phyloP scores from a whole-genome alignment of 1,140 invertebrate species.

The Nephila pilipes region DNA sequence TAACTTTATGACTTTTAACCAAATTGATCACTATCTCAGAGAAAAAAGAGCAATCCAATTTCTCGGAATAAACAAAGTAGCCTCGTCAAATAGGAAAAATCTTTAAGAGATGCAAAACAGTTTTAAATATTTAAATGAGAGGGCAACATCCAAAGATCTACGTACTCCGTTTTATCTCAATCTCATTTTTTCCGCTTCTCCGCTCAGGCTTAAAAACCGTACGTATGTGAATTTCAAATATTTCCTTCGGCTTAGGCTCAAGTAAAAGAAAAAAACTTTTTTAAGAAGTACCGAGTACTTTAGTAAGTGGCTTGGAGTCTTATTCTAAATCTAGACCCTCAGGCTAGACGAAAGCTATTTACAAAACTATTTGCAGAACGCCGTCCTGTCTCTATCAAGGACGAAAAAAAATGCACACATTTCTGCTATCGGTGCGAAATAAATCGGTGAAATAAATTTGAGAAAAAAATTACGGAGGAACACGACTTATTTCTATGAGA shows the following conservation, averaged over 20 bases:
- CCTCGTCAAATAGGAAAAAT: not conserved
- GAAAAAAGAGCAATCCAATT: no score
- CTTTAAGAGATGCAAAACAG: not conserved
- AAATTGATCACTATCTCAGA: no score
- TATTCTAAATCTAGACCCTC: slow-evolving; percentile 33
- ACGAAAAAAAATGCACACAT: not conserved
- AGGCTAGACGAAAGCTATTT: slow-evolving; percentile 44
- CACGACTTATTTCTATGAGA: no score
- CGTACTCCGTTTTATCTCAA: not conserved
- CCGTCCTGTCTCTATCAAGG: not conserved
- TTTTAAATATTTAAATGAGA: not conserved
- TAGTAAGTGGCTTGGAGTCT: not conserved
- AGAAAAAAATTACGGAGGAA: no score
- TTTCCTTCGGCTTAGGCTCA: not conserved
- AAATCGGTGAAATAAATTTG: not conserved
- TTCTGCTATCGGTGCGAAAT: slow-evolving; percentile 2
- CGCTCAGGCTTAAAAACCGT: not conserved
- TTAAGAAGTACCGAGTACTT: not conserved
- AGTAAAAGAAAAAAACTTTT: not conserved
- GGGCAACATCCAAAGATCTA: not conserved
- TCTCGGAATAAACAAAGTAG: not conserved
- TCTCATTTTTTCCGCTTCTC: not conserved
- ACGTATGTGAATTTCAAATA: not conserved
- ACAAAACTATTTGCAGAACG: slow-evolving; percentile 42
- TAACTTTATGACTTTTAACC: no score